A percentile compares a stretch with the other conserved stretches of the same genome.
phyloP scores from a whole-genome alignment of 2,113 vertebrate species.

The Panurus biarmicus region DNA sequence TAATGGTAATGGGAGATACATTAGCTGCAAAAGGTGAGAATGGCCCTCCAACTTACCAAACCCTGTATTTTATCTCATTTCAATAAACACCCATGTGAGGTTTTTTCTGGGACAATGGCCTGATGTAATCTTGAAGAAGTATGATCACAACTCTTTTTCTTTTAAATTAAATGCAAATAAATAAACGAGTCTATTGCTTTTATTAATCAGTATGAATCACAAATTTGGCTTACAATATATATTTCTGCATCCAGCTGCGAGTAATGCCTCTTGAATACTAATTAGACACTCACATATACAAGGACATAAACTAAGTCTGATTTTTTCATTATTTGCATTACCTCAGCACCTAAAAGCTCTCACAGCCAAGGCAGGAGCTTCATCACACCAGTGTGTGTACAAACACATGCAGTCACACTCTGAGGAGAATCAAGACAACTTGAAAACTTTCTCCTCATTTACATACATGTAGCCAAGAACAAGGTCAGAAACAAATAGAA shows the following conservation, averaged over 20 bases:
- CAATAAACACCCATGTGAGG: neutral
- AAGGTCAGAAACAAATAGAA: neutral
- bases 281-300: neutral
- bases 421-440: neutral
- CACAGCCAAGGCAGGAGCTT: neutral
- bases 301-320: neutral
- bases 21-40: neutral
- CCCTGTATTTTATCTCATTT: neutral
- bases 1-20: conserved; percentile 45
- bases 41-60: neutral
- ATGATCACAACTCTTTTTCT: neutral
- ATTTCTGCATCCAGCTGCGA: neutral
- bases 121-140: neutral
- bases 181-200: neutral
- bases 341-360: neutral
- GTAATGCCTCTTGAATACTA: conserved; percentile 2
- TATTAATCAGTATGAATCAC: conserved; percentile 19
- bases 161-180: conserved; percentile 39
- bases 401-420: neutral
- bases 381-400: neutral
- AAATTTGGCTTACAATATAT: neutral
- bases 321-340: neutral
- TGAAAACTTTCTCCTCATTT: neutral
- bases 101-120: neutral
- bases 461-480: neutral